A percentile compares a stretch with the other conserved stretches of the same genome.
Conservation (phyloP, 2,113 vertebrate species). For the Abramis brama region DNA sequence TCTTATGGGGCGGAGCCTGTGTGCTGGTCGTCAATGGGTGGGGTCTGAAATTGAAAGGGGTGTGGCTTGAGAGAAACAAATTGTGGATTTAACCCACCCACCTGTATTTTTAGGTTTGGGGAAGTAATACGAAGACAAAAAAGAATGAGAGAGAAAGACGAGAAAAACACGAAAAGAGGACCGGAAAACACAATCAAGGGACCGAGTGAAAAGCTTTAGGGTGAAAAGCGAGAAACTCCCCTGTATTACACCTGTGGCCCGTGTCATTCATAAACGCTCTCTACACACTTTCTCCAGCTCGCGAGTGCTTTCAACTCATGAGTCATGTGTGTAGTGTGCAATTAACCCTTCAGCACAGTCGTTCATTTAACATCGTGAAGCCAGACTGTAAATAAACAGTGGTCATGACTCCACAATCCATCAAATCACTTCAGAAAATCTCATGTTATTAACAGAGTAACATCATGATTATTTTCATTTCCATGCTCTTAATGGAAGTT, state of each 20-base stretch:
- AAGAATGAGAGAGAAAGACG: background rate
- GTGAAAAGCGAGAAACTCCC: background rate
- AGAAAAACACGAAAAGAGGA: background rate
- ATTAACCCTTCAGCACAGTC: constrained; percentile 21
- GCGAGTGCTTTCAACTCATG: background rate
- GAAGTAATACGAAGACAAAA: background rate
- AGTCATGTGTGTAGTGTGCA: background rate
- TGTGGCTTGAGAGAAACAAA: background rate
- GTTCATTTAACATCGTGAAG: background rate
- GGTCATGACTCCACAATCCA: constrained; percentile 19
- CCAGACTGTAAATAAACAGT: constrained; percentile 3
- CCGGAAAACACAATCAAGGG: background rate
- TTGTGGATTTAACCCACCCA: no score
- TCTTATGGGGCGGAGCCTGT: background rate
- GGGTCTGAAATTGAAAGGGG: background rate
- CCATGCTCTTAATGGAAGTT: background rate
- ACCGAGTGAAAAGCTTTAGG: background rate
- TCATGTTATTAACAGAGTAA: background rate
- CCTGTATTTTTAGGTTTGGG: background rate
- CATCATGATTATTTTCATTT: background rate
- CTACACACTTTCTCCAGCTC: background rate
- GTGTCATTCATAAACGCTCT: background rate
- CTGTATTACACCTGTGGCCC: background rate
- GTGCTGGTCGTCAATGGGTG: no score
- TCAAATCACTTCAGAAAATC: background rate